Evolutionary conservation across 2,113 vertebrate species (phyloP).

Genomic region (Oxygymnocypris stewartii): DNA sequence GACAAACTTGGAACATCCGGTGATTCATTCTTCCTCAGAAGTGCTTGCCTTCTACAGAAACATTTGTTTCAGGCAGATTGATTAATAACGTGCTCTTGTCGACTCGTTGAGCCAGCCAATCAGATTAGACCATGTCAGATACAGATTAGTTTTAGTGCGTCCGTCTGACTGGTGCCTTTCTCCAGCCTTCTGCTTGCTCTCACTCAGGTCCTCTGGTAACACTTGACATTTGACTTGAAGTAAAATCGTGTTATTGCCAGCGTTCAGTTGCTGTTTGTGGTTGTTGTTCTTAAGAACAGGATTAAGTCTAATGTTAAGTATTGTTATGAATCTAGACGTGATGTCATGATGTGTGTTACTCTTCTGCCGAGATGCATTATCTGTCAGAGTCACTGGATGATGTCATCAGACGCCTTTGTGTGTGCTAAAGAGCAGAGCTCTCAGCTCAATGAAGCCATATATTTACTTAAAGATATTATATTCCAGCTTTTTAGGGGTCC

Average conservation of each 20-base stretch:
- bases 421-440: conserved; percentile 36
- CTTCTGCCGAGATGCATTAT: background rate
- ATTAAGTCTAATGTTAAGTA: background rate
- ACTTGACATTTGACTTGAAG: conserved; percentile 29
- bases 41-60: background rate
- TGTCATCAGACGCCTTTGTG: conserved; percentile 43
- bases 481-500: background rate
- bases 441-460: conserved; percentile 26
- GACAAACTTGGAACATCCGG: background rate
- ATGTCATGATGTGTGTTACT: background rate
- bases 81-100: background rate
- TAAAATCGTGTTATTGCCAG: background rate
- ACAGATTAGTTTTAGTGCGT: background rate
- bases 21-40: background rate
- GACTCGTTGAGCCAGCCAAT: background rate
- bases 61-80: background rate
- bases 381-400: conserved; percentile 17
- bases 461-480: conserved; percentile 31
- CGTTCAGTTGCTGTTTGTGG: background rate
- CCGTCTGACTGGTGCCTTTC: background rate
- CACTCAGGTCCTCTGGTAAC: background rate
- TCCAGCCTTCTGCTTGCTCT: background rate
- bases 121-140: background rate
- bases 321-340: conserved; percentile 38
- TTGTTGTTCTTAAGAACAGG: background rate